Base-by-base conservation (phyloP, 2,888 invertebrate species). In the Girardia tigrina region DNA sequence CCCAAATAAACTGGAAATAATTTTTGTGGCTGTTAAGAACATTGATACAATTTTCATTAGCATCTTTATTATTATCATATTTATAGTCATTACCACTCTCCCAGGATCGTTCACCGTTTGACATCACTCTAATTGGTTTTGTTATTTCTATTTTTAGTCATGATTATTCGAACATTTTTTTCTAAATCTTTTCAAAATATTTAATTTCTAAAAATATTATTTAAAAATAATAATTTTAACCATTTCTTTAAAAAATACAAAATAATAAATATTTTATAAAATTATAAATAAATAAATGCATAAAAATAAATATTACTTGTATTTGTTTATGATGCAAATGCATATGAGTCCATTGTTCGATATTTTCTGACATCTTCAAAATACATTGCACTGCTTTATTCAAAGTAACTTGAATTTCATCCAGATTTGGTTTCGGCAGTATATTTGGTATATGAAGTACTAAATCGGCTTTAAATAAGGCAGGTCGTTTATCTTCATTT, bases 301-400 rank as follows among this genome's bases (percentile, higher is more conserved):
- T 36, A 4, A 29, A 73, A 71, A 73, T 23, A 27, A 42, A 23
- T 42, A 77, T 82, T 81, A 81, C 82, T 77, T 82, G 82, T 75
- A 81, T 82, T 75, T 82, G 82, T 72, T 80, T 80, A 79, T 84
- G 84, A 73, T 83, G 82, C 23, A 82, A 79, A 16, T 81, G 77
- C 76, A 90, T 90, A 72, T 90, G 90, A 2, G 89, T 89, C 94
- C 94, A 94, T 82, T 92, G 92, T 0, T 91, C 90, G 26, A 94
- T 91, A 28, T 92, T 91, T 84, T 91, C 91, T 0, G 92, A 89
- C 56, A 93, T 89, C 23, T 90, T 90, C 0, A 91, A 89, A 78
- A 94, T 91, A 79, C 89, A 88, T 85, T 89, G 90, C 8, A 92
- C 92, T 4, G 90, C 90, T 56, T 89, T 86, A 69, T 90, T 88